phyloP scores from a whole-genome alignment of 2,113 vertebrate species.

The Oreochromis tanganicae region DNA sequence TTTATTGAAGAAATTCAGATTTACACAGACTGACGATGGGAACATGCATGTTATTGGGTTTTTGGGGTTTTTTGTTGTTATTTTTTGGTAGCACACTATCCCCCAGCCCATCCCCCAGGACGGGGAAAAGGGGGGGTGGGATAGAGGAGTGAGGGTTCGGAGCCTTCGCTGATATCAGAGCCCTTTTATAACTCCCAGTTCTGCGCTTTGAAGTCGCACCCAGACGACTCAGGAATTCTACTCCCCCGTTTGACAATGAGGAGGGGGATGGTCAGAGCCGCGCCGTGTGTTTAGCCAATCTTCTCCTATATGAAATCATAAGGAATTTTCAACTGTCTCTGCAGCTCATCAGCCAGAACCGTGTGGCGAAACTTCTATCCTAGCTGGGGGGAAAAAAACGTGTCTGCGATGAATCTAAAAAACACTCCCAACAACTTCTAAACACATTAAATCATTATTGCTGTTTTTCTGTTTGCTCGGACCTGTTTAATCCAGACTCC shows the following conservation, averaged over 20 bases:
- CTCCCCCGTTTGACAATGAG: constrained; percentile 66
- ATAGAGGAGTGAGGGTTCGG: constrained; percentile 58
- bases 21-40: not conserved
- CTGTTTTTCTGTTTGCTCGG: not conserved
- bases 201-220: constrained; percentile 72
- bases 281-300: constrained; percentile 47
- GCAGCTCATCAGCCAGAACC: constrained; percentile 11
- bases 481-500: not conserved
- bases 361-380: not conserved
- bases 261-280: constrained; percentile 45
- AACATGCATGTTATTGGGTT: not conserved
- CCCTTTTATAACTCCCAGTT: constrained; percentile 73
- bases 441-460: not conserved
- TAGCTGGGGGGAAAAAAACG: not conserved
- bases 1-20: not conserved
- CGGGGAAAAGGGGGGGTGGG: constrained; percentile 14
- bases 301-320: constrained; percentile 43
- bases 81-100: not conserved
- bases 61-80: not conserved
- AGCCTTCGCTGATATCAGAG: constrained; percentile 72
- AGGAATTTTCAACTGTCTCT: constrained; percentile 32
- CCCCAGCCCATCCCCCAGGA: constrained; percentile 45
- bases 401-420: not conserved
- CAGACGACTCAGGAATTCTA: constrained; percentile 76
- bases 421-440: not conserved